Conservation (phyloP, 2,797 vertebrate genomes). For the Rhadinocentrus ornatus region DNA sequence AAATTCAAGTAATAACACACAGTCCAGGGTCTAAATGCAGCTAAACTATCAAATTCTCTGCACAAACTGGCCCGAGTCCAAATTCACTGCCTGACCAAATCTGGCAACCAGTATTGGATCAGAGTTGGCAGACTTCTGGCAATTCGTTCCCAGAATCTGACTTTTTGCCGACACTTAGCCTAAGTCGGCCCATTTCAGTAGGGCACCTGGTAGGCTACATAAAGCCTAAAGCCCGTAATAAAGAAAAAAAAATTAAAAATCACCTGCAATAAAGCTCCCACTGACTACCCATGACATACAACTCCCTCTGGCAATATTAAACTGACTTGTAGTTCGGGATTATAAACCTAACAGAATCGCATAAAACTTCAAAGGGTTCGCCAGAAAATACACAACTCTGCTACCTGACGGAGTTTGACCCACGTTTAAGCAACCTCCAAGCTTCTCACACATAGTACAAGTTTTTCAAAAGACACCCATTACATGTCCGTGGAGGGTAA, state of each 20-base stretch:
- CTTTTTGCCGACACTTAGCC: background rate
- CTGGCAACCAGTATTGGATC: background rate
- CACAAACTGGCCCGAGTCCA: background rate
- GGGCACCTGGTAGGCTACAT: background rate
- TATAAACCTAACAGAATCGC: conserved; percentile 17
- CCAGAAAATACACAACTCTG: conserved; percentile 31
- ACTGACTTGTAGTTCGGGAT: conserved; percentile 47
- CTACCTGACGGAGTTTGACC: conserved; percentile 32
- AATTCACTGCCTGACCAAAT: background rate
- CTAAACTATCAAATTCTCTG: background rate
- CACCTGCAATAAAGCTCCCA: conserved; percentile 32
- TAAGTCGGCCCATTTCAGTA: background rate
- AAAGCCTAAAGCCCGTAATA: too few relatives aligned
- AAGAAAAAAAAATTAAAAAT: conserved; percentile 21
- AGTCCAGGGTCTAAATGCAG: background rate
- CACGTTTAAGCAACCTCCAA: background rate
- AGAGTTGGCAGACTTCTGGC: background rate
- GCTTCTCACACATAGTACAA: background rate
- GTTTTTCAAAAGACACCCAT: accelerated
- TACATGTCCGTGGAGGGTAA: background rate
- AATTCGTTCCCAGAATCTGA: background rate
- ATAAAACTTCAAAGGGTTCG: conserved; percentile 37
- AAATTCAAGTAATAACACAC: background rate
- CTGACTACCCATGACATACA: conserved; percentile 27
- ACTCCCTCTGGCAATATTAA: conserved; percentile 37